Evolutionary conservation across 2,797 vertebrate genomes (phyloP), one percentile per base, ranked within the genome.

Genomic region (Enteromius viviparus): DNA sequence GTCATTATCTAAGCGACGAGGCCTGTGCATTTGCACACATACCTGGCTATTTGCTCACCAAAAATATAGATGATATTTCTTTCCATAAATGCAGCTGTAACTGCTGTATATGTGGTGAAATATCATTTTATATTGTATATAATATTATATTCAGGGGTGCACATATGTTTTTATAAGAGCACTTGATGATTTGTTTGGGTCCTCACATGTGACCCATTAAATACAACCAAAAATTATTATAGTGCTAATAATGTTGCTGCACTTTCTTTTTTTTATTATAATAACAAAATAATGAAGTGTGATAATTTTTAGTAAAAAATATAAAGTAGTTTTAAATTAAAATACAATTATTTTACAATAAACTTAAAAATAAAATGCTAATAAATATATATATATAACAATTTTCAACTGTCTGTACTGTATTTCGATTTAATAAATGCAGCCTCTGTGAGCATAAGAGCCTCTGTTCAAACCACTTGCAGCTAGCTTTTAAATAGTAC

Each of bases 1-100:
- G 75, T 29, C 23, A 42, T 77, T 60, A 91, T 49, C 58, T 62
- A 76, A 90, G 89, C 85, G 80, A 77, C 69, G 60, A 85, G 58
- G 68, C 47, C 45, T 19, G 70, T 51, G 58, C 26, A 14, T 51
- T 74, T 55, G 19, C 10, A 45, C 86, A 89, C 91, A 92, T 90
- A 89, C 82, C 85, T 49, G 70, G 40, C 58, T 53, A 80, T 77
- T 42, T 51, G 45, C 23, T 19, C 26, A 7, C 21, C 15, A 49
- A 47, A 49, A 49, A 23, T 78, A 78, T 5, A 75, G 49, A 75
- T n/a, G 32, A 17, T 19, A 68, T 65, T 49, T 65, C 10, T 76
- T 58, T 58, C 8, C 14, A 15, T n/a, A 37, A 75, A n/a, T 37
- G 29, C 32, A 75, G 32, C 34, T 55, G 71, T 29, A 74, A 53